Conservation (phyloP, 2,888 invertebrate genomes). For the Dasysyrphus albostriatus region DNA sequence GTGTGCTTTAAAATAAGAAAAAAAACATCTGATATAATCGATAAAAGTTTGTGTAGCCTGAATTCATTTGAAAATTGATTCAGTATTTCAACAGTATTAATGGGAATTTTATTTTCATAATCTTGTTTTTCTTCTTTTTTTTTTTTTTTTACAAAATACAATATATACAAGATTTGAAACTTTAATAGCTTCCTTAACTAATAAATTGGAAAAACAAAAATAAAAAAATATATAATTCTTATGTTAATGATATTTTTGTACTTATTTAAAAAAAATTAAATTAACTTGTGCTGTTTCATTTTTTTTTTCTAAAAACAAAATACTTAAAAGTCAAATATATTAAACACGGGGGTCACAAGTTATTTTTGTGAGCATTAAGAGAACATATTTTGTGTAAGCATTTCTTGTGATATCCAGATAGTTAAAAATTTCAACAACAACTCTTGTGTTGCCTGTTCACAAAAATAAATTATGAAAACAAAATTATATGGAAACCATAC, state of each 20-base stretch:
- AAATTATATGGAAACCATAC: slow-evolving; percentile 36
- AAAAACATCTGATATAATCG: slow-evolving; percentile 34
- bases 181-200: slow-evolving; percentile 8
- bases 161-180: neutral
- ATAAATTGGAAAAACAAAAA: slow-evolving; percentile 6
- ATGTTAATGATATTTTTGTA: slow-evolving; percentile 28
- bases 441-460: slow-evolving; percentile 4
- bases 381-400: slow-evolving; percentile 32
- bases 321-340: slow-evolving; percentile 9
- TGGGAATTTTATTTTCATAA: slow-evolving; percentile 35
- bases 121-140: slow-evolving; percentile 11
- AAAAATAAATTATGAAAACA: slow-evolving; percentile 8
- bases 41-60: slow-evolving; percentile 39
- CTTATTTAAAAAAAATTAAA: slow-evolving; percentile 2
- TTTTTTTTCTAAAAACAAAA: slow-evolving; percentile 12
- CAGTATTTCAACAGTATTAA: slow-evolving; percentile 73
- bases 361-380: slow-evolving; percentile 33
- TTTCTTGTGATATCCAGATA: slow-evolving; percentile 59
- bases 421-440: slow-evolving; percentile 31
- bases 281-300: neutral
- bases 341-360: slow-evolving; percentile 20
- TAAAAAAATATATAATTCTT: slow-evolving; percentile 5
- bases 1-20: slow-evolving; percentile 16
- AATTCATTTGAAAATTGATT: slow-evolving; percentile 47
- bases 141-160: slow-evolving; percentile 4